Base-by-base conservation (phyloP, 2,797 vertebrate species). In the Eidolon dupreanum region DNA sequence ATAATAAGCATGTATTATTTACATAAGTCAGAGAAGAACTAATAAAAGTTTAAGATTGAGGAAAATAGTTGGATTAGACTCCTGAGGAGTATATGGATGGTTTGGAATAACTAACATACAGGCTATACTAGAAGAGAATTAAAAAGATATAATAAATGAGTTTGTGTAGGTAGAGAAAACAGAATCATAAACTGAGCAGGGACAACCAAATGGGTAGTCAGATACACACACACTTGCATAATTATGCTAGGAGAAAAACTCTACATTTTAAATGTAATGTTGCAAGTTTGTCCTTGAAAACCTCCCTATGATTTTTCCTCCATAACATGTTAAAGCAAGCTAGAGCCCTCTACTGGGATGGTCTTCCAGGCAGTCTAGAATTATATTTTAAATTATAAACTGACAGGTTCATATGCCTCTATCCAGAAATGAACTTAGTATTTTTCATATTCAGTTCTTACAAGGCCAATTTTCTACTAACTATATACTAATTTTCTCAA, bases 321-420 rank as follows among this genome's bases (percentile, higher is more conserved):
- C 8, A 31, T 22, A 41, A 31, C 13, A 13, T 70, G 49, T 57
- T 85, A 63, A 93, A 95, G 83, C 53, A 96, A 96, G 36, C 66
- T 95, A 41, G 96, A 86, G 86, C 89, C 94, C 89, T 94, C 95
- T 93, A 55, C 73, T 97, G 83, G 77, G 82, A 86, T 53, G 82
- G 49, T 41, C 38, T 94, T 94, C 89, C 19, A 38, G 16, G 61
- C 94, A 88, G 36, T 43, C 68, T 71, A 86, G 38, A 74, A 55
- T 86, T 93, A 43, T 86, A 83, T 70, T 66, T 66, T 57, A 86
- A 95, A 88, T 87, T 83, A 78, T 63, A 53, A 96, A 96, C 92
- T 65, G 15, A 53, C 57, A 86, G 17, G 31, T 68, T 73, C 36
- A 33, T 19, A 41, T 4, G 20, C 41, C 12, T 96, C 31, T n/a